Base-by-base conservation (phyloP, 2,113 vertebrate genomes). In the Procavia capensis region DNA sequence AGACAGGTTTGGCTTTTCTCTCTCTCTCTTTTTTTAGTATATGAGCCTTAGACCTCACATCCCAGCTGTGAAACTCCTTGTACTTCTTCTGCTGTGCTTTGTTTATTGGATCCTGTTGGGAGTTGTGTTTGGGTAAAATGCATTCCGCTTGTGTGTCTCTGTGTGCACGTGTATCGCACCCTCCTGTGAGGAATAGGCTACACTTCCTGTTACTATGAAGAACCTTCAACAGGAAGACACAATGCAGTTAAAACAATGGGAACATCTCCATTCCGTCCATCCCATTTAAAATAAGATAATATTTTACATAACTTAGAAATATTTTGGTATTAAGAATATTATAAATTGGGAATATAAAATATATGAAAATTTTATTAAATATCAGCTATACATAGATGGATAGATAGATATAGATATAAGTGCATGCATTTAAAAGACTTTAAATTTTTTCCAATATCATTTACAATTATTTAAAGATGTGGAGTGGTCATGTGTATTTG, bases 361-460 rank as follows among this genome's bases (percentile, higher is more conserved):
- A 29, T 1, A 54, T 54, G 50, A 54, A 16, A 54, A 54, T 16
- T 54, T 54, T 54, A 54, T 54, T 54, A 89, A 20, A 57, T 0
- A 36, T 0, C 11, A 80, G 27, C 14, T 61, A 22, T 63, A 4
- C 57, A 10, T 24, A 11, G n/a, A n/a, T n/a, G n/a, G n/a, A n/a
- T n/a, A n/a, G n/a, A 8, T 63, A 39, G 6, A 43, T 47, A 24
- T 78, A 6, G 17, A 78, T 8, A 31, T n/a, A n/a, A n/a, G n/a
- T n/a, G n/a, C n/a, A n/a, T 78, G 6, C 45, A 47, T 59, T 57
- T 81, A n/a, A 31, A 74, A 66, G 64, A 45, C 4, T 54, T 27
- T 74, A 84, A 68, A n/a, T 72, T 34, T 88, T 47, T 81, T 47
- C 29, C 64, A 81, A 59, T 64, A 72, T 81, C 17, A 57, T 68